Conservation (phyloP, 2,888 invertebrate species). For the Drosophila helvetica region DNA sequence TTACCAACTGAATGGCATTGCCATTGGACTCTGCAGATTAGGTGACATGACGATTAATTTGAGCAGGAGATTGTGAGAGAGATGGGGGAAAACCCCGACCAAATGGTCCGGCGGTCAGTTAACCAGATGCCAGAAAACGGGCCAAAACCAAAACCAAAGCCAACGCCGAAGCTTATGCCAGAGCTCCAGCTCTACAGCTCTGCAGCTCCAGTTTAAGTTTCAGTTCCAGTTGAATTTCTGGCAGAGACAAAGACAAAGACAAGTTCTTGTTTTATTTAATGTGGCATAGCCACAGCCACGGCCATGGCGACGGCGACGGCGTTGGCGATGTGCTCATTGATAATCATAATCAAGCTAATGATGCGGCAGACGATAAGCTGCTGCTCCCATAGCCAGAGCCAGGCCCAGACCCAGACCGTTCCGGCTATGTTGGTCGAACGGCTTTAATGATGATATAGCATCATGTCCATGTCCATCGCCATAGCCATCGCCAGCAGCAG, state of each 20-base stretch:
- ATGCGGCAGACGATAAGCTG: conserved; percentile 72
- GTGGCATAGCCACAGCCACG: conserved; percentile 34
- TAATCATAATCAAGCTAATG: conserved; percentile 80
- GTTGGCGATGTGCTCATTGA: conserved; percentile 70
- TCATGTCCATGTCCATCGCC: not conserved
- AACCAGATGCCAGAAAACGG: conserved; percentile 11
- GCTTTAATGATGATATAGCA: conserved; percentile 66
- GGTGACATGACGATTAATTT: conserved; percentile 12
- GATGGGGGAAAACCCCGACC: not conserved
- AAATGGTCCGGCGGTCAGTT: conserved; percentile 28
- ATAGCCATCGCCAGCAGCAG: not conserved
- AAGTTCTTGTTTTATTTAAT: conserved; percentile 55
- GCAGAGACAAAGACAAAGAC: conserved; percentile 41
- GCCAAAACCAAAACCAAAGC: conserved; percentile 6
- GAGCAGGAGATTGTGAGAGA: not conserved
- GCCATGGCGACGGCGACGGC: conserved; percentile 20
- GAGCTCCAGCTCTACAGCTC: not conserved
- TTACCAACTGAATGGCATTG: not conserved
- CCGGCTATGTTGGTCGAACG: conserved; percentile 10
- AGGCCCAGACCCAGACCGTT: not conserved
- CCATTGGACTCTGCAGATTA: not conserved
- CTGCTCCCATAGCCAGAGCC: not conserved
- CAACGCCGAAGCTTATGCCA: conserved; percentile 18
- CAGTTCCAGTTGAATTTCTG: conserved; percentile 4
- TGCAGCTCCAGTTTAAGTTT: conserved; percentile 10